Conservation (phyloP, 2,797 vertebrate species). For the Pteronotus mesoamericanus region DNA sequence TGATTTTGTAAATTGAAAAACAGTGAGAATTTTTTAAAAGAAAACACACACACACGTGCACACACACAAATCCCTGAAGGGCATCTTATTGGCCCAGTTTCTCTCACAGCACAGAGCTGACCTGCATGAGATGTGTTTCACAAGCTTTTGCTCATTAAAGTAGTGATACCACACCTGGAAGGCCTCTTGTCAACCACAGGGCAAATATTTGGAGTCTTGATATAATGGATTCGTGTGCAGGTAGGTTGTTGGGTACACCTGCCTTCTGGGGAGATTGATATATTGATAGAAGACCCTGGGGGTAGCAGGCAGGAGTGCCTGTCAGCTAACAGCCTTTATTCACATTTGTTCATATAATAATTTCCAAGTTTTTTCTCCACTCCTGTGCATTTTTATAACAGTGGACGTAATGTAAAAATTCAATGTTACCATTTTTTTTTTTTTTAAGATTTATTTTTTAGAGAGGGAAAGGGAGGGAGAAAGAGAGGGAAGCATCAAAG, state of each 20-base stretch:
- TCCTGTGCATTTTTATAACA: background rate
- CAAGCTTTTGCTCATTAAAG: background rate
- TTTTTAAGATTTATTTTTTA: too few relatives aligned
- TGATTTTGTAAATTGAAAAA: background rate
- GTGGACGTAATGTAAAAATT: background rate
- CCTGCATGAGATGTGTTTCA: background rate
- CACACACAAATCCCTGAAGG: background rate
- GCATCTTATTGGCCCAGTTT: background rate
- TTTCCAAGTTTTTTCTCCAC: background rate
- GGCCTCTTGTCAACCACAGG: background rate
- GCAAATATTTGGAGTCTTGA: background rate
- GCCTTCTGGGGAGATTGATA: rapidly evolving
- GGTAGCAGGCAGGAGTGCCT: background rate
- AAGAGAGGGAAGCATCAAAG: too few relatives aligned
- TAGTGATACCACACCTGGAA: background rate
- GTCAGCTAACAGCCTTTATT: background rate
- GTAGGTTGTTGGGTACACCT: background rate
- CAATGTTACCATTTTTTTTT: background rate
- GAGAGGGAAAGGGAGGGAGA: too few relatives aligned
- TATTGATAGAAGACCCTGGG: background rate
- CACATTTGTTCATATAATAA: background rate
- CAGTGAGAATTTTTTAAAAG: background rate
- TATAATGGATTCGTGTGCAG: background rate
- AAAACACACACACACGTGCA: background rate
- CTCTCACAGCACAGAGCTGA: background rate